Percentiles rank a stretch among this genome's conserved stretches.
Evolutionary conservation across 2,797 vertebrate species (phyloP).

Genomic region (Chelidonichthys spinosus): DNA sequence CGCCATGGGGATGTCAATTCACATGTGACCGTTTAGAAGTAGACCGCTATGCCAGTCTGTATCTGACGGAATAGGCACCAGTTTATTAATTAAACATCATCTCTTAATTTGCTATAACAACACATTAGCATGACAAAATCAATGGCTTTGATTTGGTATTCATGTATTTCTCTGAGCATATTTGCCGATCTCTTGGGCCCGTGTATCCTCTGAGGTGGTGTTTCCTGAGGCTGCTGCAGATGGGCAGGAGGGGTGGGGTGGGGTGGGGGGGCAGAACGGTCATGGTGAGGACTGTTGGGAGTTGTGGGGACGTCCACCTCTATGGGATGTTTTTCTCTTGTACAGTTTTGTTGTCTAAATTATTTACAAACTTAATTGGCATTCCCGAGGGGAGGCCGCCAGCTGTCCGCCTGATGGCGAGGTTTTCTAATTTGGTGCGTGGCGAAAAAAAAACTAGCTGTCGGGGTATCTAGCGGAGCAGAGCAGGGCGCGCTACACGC

Average conservation of each 20-base stretch:
- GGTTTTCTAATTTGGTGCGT: constrained; percentile 85
- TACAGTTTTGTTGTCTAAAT: constrained; percentile 91
- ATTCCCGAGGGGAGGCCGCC: constrained; percentile 84
- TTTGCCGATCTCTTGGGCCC: constrained; percentile 75
- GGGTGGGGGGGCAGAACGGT: constrained; percentile 54
- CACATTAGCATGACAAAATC: constrained; percentile 83
- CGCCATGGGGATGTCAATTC: constrained; percentile 30
- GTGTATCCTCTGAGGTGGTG: constrained; percentile 70
- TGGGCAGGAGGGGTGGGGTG: constrained; percentile 65
- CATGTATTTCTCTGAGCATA: constrained; percentile 83
- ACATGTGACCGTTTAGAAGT: constrained; percentile 31
- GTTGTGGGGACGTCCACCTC: constrained; percentile 77
- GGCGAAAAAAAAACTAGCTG: constrained; percentile 73
- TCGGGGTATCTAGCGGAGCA: constrained; percentile 77
- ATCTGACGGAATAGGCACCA: constrained; percentile 47
- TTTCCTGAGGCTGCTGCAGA: constrained; percentile 80
- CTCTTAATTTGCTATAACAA: constrained; percentile 80
- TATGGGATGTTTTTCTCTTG: constrained; percentile 81
- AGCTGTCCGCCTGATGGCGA: constrained; percentile 88
- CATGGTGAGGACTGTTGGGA: constrained; percentile 77
- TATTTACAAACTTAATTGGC: constrained; percentile 91
- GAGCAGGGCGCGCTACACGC: constrained; percentile 69
- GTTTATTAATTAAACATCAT: constrained; percentile 80
- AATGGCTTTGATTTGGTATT: constrained; percentile 85
- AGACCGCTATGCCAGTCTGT: constrained; percentile 36